A percentile compares a stretch with the other conserved stretches of the same genome.
phyloP scores from a whole-genome alignment of 1,140 invertebrate species.

The Tetraneura akinire region DNA sequence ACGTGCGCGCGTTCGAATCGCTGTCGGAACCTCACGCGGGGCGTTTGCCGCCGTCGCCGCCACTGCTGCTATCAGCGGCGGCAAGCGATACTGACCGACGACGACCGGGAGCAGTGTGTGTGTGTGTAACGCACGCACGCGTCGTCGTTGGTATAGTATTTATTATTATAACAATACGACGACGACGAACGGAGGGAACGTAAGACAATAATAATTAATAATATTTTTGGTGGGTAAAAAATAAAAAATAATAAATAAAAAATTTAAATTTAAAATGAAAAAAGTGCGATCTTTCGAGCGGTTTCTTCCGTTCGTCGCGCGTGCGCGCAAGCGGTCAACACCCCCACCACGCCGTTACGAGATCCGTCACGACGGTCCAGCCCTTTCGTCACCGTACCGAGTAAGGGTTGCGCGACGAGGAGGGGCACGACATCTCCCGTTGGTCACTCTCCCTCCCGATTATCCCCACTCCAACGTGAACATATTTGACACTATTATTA shows the following conservation, averaged over 20 bases:
- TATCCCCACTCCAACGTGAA: neutral
- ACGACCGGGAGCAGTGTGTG: neutral
- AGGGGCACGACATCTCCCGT: constrained; percentile 3
- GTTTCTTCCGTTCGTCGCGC: neutral
- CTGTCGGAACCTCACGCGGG: neutral
- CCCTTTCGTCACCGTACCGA: constrained; percentile 4
- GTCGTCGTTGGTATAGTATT: neutral
- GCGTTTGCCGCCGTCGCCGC: neutral
- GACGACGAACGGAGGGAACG: too few species aligned
- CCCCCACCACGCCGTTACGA: neutral
- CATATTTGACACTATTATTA: too few species aligned
- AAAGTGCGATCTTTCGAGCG: too few species aligned
- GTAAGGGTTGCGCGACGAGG: constrained; percentile 23
- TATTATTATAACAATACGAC: neutral
- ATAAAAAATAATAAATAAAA: too few species aligned
- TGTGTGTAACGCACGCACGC: neutral
- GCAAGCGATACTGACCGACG: neutral
- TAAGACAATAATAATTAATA: too few species aligned
- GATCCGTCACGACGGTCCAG: neutral
- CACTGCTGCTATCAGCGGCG: neutral
- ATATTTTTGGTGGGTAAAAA: too few species aligned
- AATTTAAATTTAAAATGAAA: too few species aligned
- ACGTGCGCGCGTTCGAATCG: neutral
- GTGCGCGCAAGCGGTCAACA: neutral
- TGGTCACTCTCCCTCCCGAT: constrained; percentile 1